These are phyloP conservation scores for Didymodactylos carnosus DNA, from an alignment of 2,888 invertebrate genomes.

Conservation along the genomic window DNA sequence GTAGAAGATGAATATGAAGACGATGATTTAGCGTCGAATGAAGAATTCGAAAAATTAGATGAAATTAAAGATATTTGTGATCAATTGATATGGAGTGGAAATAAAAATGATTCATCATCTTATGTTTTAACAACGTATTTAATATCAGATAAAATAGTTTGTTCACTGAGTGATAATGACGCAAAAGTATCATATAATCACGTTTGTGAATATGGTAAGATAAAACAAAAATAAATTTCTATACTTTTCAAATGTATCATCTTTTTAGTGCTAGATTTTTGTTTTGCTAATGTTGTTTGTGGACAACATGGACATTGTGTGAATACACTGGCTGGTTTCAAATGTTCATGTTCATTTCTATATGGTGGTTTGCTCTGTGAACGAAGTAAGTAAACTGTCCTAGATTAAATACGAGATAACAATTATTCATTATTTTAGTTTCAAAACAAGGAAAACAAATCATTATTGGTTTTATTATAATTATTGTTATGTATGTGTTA, in stretches of 20 bases:
- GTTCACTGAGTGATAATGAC: neutral
- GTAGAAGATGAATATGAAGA: neutral
- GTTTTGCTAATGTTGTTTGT: neutral
- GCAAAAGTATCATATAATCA: neutral
- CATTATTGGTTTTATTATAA: neutral
- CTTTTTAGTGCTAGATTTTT: neutral
- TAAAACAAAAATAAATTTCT: neutral
- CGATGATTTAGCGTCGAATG: neutral
- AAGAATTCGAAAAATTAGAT: neutral
- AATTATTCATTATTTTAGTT: neutral
- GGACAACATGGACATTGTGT: neutral
- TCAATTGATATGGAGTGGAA: neutral
- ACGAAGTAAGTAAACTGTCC: neutral
- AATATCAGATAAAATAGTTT: neutral
- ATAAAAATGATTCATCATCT: neutral
- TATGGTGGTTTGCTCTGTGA: neutral
- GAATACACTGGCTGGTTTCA: neutral
- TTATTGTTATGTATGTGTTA: neutral
- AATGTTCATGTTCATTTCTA: neutral
- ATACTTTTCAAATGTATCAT: neutral
- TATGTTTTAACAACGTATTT: neutral
- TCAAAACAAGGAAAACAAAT: neutral
- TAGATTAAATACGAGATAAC: neutral
- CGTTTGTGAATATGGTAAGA: neutral
- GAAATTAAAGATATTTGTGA: neutral